Evolutionary conservation across 2,113 vertebrate species (phyloP).

Genomic region (Eubucco bourcierii): DNA sequence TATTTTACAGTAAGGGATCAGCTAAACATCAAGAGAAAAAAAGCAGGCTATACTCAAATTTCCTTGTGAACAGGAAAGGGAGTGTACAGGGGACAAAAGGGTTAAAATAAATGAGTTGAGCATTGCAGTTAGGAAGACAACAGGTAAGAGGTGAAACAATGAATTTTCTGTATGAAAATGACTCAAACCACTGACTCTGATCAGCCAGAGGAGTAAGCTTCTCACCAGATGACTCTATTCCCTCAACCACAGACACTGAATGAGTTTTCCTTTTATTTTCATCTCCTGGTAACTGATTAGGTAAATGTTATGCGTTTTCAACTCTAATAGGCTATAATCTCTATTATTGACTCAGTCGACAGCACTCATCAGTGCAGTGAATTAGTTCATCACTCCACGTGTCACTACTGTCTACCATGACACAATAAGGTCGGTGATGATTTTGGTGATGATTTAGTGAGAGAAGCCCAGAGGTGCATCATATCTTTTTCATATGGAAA

Average conservation of each 20-base stretch:
- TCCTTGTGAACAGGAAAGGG: neutral
- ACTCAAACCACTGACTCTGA: neutral
- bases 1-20: neutral
- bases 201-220: neutral
- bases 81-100: neutral
- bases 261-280: neutral
- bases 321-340: neutral
- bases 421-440: constrained; percentile 7
- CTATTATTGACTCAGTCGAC: neutral
- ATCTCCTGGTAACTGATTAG: neutral
- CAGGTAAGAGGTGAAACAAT: neutral
- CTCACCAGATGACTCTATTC: neutral
- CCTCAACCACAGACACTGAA: neutral
- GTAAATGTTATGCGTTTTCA: neutral
- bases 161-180: neutral
- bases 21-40: neutral
- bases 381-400: neutral
- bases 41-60: neutral
- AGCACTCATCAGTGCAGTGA: neutral
- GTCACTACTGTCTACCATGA: neutral
- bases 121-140: neutral
- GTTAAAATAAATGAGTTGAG: neutral
- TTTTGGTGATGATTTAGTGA: constrained; percentile 1
- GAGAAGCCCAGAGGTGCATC: neutral
- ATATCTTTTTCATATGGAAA: constrained; percentile 11